These are phyloP conservation scores for Morelia viridis DNA, from an alignment of 2,797 vertebrate genomes.

Conservation along the genomic window DNA sequence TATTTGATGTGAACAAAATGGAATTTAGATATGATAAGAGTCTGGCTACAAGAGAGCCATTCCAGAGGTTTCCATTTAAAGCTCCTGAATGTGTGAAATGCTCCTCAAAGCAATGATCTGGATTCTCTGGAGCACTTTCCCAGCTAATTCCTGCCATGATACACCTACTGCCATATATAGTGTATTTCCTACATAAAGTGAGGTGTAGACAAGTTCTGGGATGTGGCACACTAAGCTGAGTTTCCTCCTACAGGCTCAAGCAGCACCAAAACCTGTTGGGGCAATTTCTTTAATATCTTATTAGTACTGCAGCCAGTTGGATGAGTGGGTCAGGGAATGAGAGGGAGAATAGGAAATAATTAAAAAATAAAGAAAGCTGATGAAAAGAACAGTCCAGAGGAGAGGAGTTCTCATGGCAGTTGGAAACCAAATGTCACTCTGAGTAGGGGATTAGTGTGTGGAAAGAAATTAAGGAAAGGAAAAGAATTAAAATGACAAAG, in stretches of 20 bases:
- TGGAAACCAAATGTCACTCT: too few relatives aligned
- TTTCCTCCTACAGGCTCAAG: not conserved
- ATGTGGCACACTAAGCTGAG: not conserved
- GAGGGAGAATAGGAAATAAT: too few relatives aligned
- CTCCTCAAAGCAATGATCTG: too few relatives aligned
- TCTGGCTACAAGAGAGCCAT: not conserved
- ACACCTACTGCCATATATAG: not conserved
- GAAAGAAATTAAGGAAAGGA: too few relatives aligned
- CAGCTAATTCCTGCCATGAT: not conserved
- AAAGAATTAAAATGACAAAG: too few relatives aligned
- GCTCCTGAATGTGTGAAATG: too few relatives aligned
- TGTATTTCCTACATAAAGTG: not conserved
- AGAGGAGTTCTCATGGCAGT: too few relatives aligned
- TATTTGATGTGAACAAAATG: not conserved
- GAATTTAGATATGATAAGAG: not conserved
- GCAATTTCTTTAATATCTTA: not conserved
- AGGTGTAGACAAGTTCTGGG: not conserved
- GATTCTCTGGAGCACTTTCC: not conserved
- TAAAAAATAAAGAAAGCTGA: too few relatives aligned
- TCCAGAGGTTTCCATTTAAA: not conserved
- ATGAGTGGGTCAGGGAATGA: too few relatives aligned
- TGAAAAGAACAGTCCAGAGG: too few relatives aligned
- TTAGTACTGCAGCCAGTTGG: too few relatives aligned
- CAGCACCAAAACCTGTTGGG: not conserved
- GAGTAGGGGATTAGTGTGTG: too few relatives aligned